Evolutionary conservation across 2,888 invertebrate genomes (phyloP), one percentile per base, ranked within the genome.

Genomic region (Ellobium chinense): DNA sequence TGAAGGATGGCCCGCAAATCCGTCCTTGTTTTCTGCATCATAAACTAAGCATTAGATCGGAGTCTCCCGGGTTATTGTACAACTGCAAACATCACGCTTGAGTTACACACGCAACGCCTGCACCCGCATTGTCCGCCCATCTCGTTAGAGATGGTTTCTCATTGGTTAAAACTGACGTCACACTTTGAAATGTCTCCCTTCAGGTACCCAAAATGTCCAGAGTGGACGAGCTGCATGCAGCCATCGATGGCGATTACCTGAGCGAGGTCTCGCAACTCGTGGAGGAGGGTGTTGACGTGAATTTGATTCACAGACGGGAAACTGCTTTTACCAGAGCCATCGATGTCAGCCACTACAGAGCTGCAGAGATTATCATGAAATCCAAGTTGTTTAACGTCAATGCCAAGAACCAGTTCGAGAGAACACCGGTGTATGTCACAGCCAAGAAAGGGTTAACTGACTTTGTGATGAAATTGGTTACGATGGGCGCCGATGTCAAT

Each of bases 301-400:
- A 86, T 54, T 29, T 27, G 1, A n/a, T 73, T 1, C 70, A 65
- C 27, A 63, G 46, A 60, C 79, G 80, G 12, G 83, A 85, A 34
- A 85, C 85, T 5, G 84, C 84, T 24, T 81, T 83, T 39, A 84
- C 84, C 34, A 39, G 62, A 31, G 86, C 86, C 1, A 37, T 83
- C 21, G 73, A 82, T 21, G 46, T 27, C 9, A 37, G 65, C 18
- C 27, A 63, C 58, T 63, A 46, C 12, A 54, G 81, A 12, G 74
- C 81, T 12, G 68, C 77, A 2, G 66, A 82, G 1, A n/a, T 60
- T 27, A 72, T 86, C 56, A 65, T 85, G 21, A n/a, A 39, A 3
- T 34, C 56, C 58, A 58, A 46, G 34, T 3, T 72, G 27, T 82
- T 84, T 74, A 80, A 86, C 54, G 69, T 84, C 21, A 80, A 82